A percentile compares a stretch with the other conserved stretches of the same genome.
Evolutionary conservation across 2,888 invertebrate genomes (phyloP).

Genomic region (Pristionchus entomophagus): DNA sequence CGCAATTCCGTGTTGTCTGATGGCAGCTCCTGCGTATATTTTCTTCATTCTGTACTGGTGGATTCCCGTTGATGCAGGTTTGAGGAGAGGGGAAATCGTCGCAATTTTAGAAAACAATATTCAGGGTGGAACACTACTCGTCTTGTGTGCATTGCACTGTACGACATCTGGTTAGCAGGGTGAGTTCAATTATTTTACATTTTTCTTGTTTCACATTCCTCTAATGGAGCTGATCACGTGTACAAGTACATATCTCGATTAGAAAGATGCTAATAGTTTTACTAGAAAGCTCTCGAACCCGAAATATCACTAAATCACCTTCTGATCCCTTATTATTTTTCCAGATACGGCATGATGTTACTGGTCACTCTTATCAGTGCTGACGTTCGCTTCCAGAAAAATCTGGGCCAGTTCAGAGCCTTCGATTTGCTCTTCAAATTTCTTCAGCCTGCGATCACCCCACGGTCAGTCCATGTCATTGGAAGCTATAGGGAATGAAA

Average conservation of each 20-base stretch:
- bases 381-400: neutral
- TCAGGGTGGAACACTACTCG: neutral
- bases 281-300: too few relatives aligned
- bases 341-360: conserved; percentile 23
- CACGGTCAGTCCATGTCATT: neutral
- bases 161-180: conserved; percentile 13
- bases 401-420: neutral
- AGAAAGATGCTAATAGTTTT: too few relatives aligned
- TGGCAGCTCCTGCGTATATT: conserved; percentile 1
- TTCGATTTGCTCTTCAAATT: neutral
- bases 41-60: conserved; percentile 29
- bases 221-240: neutral
- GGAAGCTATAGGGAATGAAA: too few relatives aligned
- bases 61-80: conserved; percentile 16
- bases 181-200: neutral
- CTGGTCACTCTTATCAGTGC: neutral
- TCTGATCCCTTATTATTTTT: too few relatives aligned
- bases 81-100: neutral
- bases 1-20: neutral
- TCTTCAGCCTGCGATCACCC: neutral
- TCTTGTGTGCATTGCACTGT: conserved; percentile 16
- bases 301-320: too few relatives aligned
- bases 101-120: neutral
- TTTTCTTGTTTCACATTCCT: neutral
- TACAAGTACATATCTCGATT: too few relatives aligned